phyloP scores from a whole-genome alignment of 2,888 invertebrate species.

The Mesochorus sp. region DNA sequence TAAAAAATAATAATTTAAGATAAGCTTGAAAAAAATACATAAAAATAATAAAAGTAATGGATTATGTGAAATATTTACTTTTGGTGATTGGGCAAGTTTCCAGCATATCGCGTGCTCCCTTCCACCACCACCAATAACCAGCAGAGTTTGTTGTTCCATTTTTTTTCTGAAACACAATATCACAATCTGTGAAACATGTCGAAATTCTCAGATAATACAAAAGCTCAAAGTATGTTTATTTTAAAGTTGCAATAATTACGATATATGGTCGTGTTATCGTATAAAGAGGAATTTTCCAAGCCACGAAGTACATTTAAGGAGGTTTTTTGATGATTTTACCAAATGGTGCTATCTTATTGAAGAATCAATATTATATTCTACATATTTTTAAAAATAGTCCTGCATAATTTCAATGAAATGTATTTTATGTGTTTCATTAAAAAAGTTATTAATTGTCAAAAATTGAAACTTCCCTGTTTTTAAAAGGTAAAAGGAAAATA shows the following conservation, averaged over 20 bases:
- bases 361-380: too few species aligned
- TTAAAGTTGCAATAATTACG: background rate
- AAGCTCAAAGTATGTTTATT: background rate
- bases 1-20: background rate
- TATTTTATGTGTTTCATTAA: too few species aligned
- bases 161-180: slow-evolving; percentile 44
- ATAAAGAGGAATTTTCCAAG: background rate
- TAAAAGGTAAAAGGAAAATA: too few species aligned
- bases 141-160: slow-evolving; percentile 83
- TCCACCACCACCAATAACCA: slow-evolving; percentile 96
- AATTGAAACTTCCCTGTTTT: too few species aligned
- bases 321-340: too few species aligned
- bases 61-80: slow-evolving; percentile 73
- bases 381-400: too few species aligned
- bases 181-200: background rate
- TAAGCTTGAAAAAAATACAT: background rate
- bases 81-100: slow-evolving; percentile 92
- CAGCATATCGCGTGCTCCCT: slow-evolving; percentile 98
- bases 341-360: too few species aligned
- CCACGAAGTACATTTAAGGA: too few species aligned
- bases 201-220: background rate
- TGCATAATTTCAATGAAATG: too few species aligned
- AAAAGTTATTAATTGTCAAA: too few species aligned
- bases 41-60: background rate
- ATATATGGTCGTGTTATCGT: background rate